These are phyloP conservation scores for Ursus arctos DNA, from an alignment of 2,113 vertebrate species.

Conservation along the genomic window DNA sequence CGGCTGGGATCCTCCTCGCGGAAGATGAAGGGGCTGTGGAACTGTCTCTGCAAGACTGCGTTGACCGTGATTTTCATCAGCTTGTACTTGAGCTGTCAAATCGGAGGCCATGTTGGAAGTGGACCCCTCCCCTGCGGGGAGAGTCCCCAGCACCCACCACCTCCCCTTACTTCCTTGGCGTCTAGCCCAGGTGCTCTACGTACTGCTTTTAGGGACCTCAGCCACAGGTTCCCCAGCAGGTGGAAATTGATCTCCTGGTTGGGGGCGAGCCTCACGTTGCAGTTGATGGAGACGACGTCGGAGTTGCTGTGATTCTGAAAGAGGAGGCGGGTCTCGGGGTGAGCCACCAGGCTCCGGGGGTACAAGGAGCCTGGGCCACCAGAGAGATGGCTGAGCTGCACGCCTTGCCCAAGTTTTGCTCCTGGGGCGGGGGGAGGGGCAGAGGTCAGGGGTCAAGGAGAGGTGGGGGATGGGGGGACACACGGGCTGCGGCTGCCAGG, in stretches of 20 bases:
- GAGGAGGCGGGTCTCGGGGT: not conserved
- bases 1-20: slow-evolving; percentile 89
- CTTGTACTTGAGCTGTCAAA: slow-evolving; percentile 88
- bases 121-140: not conserved
- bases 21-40: slow-evolving; percentile 89
- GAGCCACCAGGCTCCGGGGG: not conserved
- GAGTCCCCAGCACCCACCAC: not conserved
- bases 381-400: not conserved
- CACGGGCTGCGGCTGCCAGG: not conserved
- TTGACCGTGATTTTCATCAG: slow-evolving; percentile 83
- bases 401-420: not conserved
- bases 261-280: slow-evolving; percentile 87
- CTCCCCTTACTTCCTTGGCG: not conserved
- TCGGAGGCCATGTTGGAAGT: slow-evolving; percentile 11
- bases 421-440: not conserved
- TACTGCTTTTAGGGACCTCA: slow-evolving; percentile 90
- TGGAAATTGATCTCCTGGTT: slow-evolving; percentile 87
- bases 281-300: slow-evolving; percentile 86
- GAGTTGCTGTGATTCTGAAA: slow-evolving; percentile 93
- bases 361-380: not conserved
- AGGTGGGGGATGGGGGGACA: not conserved
- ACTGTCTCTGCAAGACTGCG: slow-evolving; percentile 86
- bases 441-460: not conserved
- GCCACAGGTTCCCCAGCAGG: slow-evolving; percentile 90
- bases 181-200: slow-evolving; percentile 72